Evolutionary conservation across 2,113 vertebrate genomes (phyloP), one percentile per base, ranked within the genome.

Genomic region (Dunckerocampus dactyliophorus): DNA sequence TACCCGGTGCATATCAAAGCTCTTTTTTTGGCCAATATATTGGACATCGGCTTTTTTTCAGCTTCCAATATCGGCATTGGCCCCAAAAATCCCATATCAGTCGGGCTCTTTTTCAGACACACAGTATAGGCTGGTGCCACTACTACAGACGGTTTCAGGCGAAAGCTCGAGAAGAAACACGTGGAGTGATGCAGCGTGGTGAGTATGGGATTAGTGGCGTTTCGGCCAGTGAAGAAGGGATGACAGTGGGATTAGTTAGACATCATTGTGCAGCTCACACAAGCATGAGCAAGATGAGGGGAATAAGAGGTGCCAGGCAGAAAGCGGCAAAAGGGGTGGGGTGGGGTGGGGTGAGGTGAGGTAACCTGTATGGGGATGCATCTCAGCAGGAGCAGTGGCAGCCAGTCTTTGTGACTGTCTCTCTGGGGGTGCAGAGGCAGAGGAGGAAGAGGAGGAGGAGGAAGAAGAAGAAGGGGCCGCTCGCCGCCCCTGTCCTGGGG

Each of bases 401-500:
- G 65, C 85, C 76, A 82, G 86, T 86, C 82, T 84, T 63, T 84
- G 81, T 20, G 63, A 63, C 56, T 66, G 69, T 84, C 88, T 92
- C 84, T 84, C 88, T 69, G 88, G 74, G 45, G 72, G 43, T n/a
- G 73, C 20, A 60, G 75, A 55, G 20, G 83, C 22, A 15, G 91
- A 78, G 78, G 88, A 89, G 59, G 87, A 20, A 14, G 39, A 13
- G 13, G 89, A 34, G 42, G 63, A 28, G 20, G 77, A 28, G 56
- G 72, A 47, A 24, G 82, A 28, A 15, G 91, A 79, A 79, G 88
- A 89, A 58, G 87, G 19, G 15, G 89, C 63, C 73, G 85, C 77
- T 7, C 71, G 90, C 82, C 90, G 93, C 81, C 92, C 93, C 90
- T 89, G 91, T 91, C 93, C 93, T 71, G 94, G 95, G 79, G 95